These are phyloP conservation scores for Synanthedon myopaeformis DNA, from an alignment of 2,888 invertebrate species.

Conservation along the genomic window DNA sequence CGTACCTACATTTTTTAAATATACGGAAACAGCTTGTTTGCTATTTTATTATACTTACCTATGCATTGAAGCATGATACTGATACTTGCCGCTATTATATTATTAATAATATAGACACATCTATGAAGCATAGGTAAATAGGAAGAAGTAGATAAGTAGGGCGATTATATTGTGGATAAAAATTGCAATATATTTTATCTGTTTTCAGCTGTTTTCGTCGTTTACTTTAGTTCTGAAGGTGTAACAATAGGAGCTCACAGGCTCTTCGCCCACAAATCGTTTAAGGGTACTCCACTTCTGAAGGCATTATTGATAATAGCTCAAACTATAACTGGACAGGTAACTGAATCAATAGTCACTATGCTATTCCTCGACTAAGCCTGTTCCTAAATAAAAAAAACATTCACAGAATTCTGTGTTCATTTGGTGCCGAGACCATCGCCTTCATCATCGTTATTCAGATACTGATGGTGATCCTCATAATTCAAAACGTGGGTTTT, in stretches of 20 bases:
- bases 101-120: background rate
- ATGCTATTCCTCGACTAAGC: background rate
- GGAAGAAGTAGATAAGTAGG: background rate
- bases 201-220: conserved; percentile 24
- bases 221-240: conserved; percentile 60
- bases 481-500: conserved; percentile 79
- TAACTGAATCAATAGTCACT: conserved; percentile 25
- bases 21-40: too few species aligned
- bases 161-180: background rate
- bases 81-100: background rate
- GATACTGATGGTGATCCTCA: conserved; percentile 76
- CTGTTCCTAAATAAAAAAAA: background rate
- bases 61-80: too few species aligned
- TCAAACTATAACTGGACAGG: conserved; percentile 83
- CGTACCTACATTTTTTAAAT: too few species aligned
- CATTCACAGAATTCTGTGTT: conserved; percentile 71
- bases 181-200: background rate
- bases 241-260: conserved; percentile 87
- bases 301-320: conserved; percentile 72
- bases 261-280: conserved; percentile 81
- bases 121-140: background rate
- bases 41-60: too few species aligned
- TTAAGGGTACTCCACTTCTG: conserved; percentile 78
- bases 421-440: conserved; percentile 78
- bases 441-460: conserved; percentile 77